A percentile compares a stretch with the other conserved stretches of the same genome.
These are phyloP conservation scores for Nephotettix cincticeps DNA, from an alignment of 1,140 invertebrate species.

Conservation along the genomic window DNA sequence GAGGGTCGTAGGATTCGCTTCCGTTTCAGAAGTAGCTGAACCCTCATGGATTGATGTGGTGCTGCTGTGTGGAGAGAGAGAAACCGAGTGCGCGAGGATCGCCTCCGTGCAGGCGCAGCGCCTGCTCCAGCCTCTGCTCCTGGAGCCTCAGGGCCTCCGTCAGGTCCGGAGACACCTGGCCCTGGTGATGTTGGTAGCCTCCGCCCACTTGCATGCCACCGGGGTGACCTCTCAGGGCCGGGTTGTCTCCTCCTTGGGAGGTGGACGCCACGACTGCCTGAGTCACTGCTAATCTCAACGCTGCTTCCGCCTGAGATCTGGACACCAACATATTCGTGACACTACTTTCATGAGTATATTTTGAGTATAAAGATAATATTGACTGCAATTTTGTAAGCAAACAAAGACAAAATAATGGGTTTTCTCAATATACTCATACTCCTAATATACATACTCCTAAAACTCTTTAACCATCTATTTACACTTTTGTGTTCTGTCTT, in stretches of 20 bases:
- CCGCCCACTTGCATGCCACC: constrained; percentile 1
- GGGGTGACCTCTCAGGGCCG: constrained; percentile 20
- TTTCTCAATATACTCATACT: too few species aligned
- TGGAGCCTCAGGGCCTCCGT: constrained; percentile 73
- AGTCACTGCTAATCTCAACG: constrained; percentile 72
- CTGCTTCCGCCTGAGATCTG: constrained; percentile 74
- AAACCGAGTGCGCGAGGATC: constrained; percentile 64
- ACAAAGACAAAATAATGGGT: too few species aligned
- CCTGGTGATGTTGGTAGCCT: constrained; percentile 42
- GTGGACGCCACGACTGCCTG: constrained; percentile 54
- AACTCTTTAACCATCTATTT: too few species aligned
- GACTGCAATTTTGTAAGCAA: too few species aligned
- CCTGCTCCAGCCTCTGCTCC: constrained; percentile 78
- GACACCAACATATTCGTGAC: too few species aligned
- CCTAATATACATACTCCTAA: too few species aligned
- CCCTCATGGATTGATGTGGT: constrained; percentile 42
- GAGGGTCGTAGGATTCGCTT: constrained; percentile 21
- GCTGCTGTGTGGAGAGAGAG: constrained; percentile 47
- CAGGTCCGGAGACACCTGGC: constrained; percentile 55
- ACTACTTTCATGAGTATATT: too few species aligned
- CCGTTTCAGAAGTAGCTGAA: constrained; percentile 39
- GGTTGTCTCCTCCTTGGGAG: constrained; percentile 15
- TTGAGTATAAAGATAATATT: too few species aligned
- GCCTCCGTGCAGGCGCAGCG: constrained; percentile 70
- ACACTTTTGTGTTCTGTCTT: too few species aligned